phyloP scores from a whole-genome alignment of 2,113 vertebrate genomes.

The Hippolais icterina region DNA sequence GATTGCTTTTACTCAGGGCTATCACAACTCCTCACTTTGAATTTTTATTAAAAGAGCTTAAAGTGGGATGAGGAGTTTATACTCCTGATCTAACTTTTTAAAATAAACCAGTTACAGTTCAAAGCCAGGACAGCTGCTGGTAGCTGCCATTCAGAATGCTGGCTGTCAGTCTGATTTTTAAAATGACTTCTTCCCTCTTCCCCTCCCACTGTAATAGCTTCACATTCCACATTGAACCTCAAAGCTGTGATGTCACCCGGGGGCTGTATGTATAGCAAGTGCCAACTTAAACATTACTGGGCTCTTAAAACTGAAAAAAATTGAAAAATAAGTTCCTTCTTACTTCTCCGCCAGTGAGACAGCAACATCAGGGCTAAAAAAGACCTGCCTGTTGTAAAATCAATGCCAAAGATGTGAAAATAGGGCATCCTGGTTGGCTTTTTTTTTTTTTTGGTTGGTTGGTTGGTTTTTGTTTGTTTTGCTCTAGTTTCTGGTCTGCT shows the following conservation, averaged over 20 bases:
- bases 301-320: constrained; percentile 28
- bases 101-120: constrained; percentile 34
- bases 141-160: constrained; percentile 6
- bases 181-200: constrained; percentile 10
- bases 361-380: background rate
- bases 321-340: constrained; percentile 28
- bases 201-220: constrained; percentile 37
- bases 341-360: background rate
- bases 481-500: background rate
- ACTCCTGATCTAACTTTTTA: constrained; percentile 24
- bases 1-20: constrained; percentile 39
- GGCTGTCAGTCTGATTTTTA: constrained; percentile 30
- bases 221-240: constrained; percentile 6
- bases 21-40: constrained; percentile 21
- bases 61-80: constrained; percentile 26
- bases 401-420: background rate
- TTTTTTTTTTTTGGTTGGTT: background rate
- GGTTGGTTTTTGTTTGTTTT: background rate
- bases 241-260: constrained; percentile 22
- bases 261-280: constrained; percentile 1
- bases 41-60: constrained; percentile 46
- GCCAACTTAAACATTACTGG: background rate
- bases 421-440: background rate
- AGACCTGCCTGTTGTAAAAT: background rate
- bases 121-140: constrained; percentile 33